These are phyloP conservation scores for Marcusenius ussheri DNA, from an alignment of 2,113 vertebrate species.

Conservation along the genomic window DNA sequence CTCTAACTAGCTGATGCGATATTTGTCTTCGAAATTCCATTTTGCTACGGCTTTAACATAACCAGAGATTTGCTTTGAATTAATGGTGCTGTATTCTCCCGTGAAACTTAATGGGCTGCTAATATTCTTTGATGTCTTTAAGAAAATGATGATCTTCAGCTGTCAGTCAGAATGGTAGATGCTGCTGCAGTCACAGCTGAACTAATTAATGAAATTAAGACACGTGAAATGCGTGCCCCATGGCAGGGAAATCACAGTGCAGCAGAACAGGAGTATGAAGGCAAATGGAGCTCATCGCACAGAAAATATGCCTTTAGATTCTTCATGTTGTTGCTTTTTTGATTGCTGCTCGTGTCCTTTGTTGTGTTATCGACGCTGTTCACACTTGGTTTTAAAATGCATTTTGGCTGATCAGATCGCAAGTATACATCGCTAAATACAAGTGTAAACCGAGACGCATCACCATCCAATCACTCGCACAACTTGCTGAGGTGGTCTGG, in stretches of 20 bases:
- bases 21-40: background rate
- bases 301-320: background rate
- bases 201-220: background rate
- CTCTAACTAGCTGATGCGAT: background rate
- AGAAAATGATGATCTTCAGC: background rate
- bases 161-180: background rate
- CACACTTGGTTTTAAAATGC: background rate
- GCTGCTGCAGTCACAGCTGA: background rate
- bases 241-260: background rate
- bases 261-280: background rate
- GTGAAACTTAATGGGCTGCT: background rate
- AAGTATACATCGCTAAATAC: background rate
- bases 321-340: background rate
- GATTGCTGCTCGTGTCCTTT: background rate
- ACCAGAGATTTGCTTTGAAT: background rate
- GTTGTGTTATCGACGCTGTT: background rate
- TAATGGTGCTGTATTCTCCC: background rate
- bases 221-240: background rate
- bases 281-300: background rate
- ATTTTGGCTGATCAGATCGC: background rate
- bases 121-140: background rate
- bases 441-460: background rate
- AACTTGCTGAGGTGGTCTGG: background rate
- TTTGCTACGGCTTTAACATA: background rate
- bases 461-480: background rate